Evolutionary conservation across 2,888 invertebrate genomes (phyloP), one percentile per base, ranked within the genome.

Genomic region (Drosophila mettleri): DNA sequence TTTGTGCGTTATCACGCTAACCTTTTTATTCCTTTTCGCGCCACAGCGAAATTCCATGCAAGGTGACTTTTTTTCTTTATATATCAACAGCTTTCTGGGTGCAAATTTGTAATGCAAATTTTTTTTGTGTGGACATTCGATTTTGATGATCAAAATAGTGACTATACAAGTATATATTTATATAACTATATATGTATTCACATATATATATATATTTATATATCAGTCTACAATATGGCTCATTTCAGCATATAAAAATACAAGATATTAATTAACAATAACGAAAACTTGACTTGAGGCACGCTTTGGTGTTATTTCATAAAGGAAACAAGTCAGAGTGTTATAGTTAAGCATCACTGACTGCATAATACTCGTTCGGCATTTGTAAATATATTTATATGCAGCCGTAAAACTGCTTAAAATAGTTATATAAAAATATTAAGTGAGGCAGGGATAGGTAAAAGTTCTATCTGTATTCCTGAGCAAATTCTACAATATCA

Each of bases 101-200:
- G 82, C 80, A 69, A 86, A 89, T 88, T 89, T 89, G 74, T 79
- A 88, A 87, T 88, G 78, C 87, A 89, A 88, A 88, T 89, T 65
- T 74, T 55, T 14, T 12, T 31, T 8, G 69, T 49, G 64, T 75
- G 63, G 53, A 31, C 73, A 49, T 64, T 63, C 63, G 61, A 51
- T 53, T 63, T 66, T 41, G 67, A 57, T 45, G 58, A 65, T 76
- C 63, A 66, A 55, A 58, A 61, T 46, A 58, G 41, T 43, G 60
- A 34, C 52, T 16, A 46, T 9, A 31, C 14, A 59, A 7, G n/a
- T 29, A 48, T 27, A 49, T 18, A 43, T 27, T 36, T 33, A 36
- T 27, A 51, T 51, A n/a, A n/a, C n/a, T n/a, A 69, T 69, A 54
- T 65, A 62, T 39, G 38, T 9, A 38, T 22, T 69, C 20, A 45